Percentiles rank a stretch among this genome's conserved stretches.
These are phyloP conservation scores for Silurus meridionalis DNA, from an alignment of 2,113 vertebrate genomes.

Conservation along the genomic window DNA sequence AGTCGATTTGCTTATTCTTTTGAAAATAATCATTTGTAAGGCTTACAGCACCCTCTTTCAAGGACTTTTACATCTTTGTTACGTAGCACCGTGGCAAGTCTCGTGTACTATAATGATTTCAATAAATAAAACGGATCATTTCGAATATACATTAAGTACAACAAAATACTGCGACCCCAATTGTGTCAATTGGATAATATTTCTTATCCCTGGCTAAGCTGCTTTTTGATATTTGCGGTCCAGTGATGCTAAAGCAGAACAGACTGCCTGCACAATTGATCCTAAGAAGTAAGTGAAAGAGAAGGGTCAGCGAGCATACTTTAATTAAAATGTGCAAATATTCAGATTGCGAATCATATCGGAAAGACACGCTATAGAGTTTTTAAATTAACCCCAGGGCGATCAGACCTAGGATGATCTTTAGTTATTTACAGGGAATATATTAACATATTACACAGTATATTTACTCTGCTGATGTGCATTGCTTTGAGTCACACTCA, in stretches of 20 bases:
- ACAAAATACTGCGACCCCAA: slow-evolving; percentile 34
- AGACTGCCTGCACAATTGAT: slow-evolving; percentile 64
- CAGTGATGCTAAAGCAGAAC: slow-evolving; percentile 51
- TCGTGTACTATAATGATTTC: slow-evolving; percentile 25
- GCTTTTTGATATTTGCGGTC: slow-evolving; percentile 54
- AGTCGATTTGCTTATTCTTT: neutral
- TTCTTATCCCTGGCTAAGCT: neutral
- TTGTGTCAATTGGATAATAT: slow-evolving; percentile 55
- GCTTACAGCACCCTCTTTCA: neutral
- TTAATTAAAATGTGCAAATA: slow-evolving; percentile 50
- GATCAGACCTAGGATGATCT: slow-evolving; percentile 10
- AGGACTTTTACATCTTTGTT: slow-evolving; percentile 8
- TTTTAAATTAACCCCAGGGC: slow-evolving; percentile 45
- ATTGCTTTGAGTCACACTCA: neutral
- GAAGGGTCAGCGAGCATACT: slow-evolving; percentile 47
- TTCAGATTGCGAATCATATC: slow-evolving; percentile 41
- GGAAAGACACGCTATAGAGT: slow-evolving; percentile 38
- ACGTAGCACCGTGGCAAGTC: neutral
- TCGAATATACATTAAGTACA: slow-evolving; percentile 14
- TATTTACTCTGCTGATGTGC: slow-evolving; percentile 31
- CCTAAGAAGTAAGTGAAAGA: slow-evolving; percentile 52
- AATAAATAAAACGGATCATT: slow-evolving; percentile 35
- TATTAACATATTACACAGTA: slow-evolving; percentile 34
- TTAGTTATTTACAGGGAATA: slow-evolving; percentile 47
- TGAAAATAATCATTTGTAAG: slow-evolving; percentile 7